Evolutionary conservation across 2,888 invertebrate genomes (phyloP), one percentile per base, ranked within the genome.

Genomic region (Idaea biselata): DNA sequence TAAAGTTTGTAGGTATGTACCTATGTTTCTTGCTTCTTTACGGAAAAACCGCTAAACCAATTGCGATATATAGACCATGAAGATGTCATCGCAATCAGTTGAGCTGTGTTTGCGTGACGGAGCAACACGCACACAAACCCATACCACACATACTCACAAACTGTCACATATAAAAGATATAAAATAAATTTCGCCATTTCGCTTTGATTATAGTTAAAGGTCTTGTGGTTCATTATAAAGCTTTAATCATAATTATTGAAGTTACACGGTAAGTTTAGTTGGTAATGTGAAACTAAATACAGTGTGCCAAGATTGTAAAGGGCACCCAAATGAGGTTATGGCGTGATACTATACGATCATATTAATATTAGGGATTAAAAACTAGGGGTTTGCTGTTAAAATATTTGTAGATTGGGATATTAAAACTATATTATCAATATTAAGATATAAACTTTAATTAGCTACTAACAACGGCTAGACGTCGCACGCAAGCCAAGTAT

Each of bases 241-340:
- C 77, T 76, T 75, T 81, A 79, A 80, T 83, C 80, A 82, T 82
- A 76, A 78, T 79, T 74, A 72, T 75, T 69, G 70, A 74, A 81
- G 79, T 77, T 80, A 79, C 81, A 80, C 78, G 80, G 80, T 67
- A 82, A 68, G 77, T 73, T 76, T 74, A 75, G 73, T 79, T 76
- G 77, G 78, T 81, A 87, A 86, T 84, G 86, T 80, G 86, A 84
- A 84, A 87, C 84, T 88, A 87, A 89, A 87, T 84, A 84, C 82
- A 78, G 73, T 76, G 75, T 73, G 80, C 77, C 74, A 82, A 84
- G 84, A 86, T 87, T 88, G 14, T 44, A 82, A 80, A 79, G 79
- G 78, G 76, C 77, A 79, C 73, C 78, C 79, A 87, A 90, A 90
- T 88, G 87, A 87, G 86, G 83, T 88, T 87, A 88, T 89, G 71